A percentile compares a stretch with the other conserved stretches of the same genome.
These are phyloP conservation scores for Zoanthus sociatus DNA, from an alignment of 92 coral and sea anemone genomes.

Conservation along the genomic window DNA sequence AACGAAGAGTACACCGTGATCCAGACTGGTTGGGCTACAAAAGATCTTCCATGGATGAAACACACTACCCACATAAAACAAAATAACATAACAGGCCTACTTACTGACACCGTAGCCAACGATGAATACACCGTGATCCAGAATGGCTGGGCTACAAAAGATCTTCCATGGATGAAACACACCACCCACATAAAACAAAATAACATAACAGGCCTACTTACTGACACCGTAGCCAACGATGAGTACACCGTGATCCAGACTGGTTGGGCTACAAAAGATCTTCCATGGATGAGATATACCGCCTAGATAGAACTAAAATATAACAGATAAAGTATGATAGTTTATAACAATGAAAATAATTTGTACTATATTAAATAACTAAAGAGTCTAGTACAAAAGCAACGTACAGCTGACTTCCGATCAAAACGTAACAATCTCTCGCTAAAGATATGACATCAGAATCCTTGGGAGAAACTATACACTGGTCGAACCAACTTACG, in stretches of 20 bases:
- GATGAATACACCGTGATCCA: constrained; percentile 93
- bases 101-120: constrained; percentile 99
- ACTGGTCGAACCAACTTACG: too few relatives aligned
- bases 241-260: constrained; percentile 91
- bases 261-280: constrained; percentile 83
- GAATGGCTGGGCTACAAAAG: constrained; percentile 79
- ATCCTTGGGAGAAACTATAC: too few relatives aligned
- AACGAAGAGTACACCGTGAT: constrained; percentile 95
- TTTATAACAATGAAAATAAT: too few relatives aligned
- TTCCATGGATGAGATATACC: constrained; percentile 97
- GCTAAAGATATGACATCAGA: too few relatives aligned
- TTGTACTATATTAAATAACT: too few relatives aligned
- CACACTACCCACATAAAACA: constrained; percentile 96
- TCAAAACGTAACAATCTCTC: too few relatives aligned
- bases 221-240: constrained; percentile 99
- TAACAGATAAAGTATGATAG: background rate
- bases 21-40: constrained; percentile 78
- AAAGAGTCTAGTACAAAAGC: too few relatives aligned
- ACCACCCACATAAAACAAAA: constrained; percentile 94
- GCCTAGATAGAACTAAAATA: constrained; percentile 90
- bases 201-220: constrained; percentile 57
- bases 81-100: constrained; percentile 28
- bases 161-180: constrained; percentile 94
- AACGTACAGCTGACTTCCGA: too few relatives aligned
- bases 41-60: constrained; percentile 95